phyloP scores from a whole-genome alignment of 92 coral and sea anemone species.

The Phenganax marumi region DNA sequence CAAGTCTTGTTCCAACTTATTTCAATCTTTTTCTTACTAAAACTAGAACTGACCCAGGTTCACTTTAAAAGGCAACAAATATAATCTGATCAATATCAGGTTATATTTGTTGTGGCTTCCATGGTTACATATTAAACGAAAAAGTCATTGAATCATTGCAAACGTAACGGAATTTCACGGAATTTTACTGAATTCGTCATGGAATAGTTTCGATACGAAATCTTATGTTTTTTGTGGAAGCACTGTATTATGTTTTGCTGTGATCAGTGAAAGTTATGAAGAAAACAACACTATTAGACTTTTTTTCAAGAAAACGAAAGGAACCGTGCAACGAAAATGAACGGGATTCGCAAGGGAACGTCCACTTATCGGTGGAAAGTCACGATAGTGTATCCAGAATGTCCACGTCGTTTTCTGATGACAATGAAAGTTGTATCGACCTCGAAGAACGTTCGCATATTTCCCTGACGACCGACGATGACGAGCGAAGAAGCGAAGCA shows the following conservation, averaged over 20 bases:
- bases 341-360: conserved; percentile 14
- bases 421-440: conserved; percentile 15
- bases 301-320: conserved; percentile 10
- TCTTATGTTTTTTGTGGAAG: conserved; percentile 8
- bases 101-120: no score
- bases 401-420: conserved; percentile 13
- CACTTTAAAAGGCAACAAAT: no score
- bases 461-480: conserved; percentile 3
- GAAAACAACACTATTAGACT: conserved; percentile 1
- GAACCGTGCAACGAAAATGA: conserved; percentile 2
- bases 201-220: neutral
- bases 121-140: neutral
- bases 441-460: conserved; percentile 19
- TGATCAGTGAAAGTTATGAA: conserved; percentile 9
- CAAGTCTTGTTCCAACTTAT: neutral
- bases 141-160: neutral
- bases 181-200: neutral
- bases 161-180: conserved; percentile 6
- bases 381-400: conserved; percentile 3
- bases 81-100: no score
- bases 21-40: no score
- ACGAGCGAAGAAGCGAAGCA: conserved; percentile 20
- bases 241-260: conserved; percentile 5
- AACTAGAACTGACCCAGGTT: no score
- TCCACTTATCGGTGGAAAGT: neutral